phyloP scores from a whole-genome alignment of 2,888 invertebrate genomes.

The Watsonalla binaria region DNA sequence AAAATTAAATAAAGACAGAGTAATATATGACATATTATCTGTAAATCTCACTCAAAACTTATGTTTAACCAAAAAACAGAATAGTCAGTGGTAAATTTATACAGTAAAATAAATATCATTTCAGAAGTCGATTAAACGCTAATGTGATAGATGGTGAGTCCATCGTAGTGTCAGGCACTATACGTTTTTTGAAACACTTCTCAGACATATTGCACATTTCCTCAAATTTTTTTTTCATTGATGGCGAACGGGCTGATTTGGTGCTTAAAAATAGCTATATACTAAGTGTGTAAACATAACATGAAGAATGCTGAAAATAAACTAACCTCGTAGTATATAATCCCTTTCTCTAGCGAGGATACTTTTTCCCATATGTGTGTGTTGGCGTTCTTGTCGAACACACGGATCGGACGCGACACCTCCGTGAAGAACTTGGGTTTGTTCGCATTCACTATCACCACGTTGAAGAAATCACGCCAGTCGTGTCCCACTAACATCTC shows the following conservation, averaged over 20 bases:
- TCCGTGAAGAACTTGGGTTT: conserved; percentile 98
- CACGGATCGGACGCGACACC: conserved; percentile 91
- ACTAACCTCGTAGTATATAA: conserved; percentile 93
- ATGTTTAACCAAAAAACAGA: too few relatives aligned
- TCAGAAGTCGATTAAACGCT: too few relatives aligned
- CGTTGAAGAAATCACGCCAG: conserved; percentile 95
- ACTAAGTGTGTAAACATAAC: neutral
- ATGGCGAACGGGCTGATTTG: too few relatives aligned
- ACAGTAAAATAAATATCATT: neutral
- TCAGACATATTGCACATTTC: too few relatives aligned
- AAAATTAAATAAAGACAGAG: conserved; percentile 13
- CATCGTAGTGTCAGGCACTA: too few relatives aligned
- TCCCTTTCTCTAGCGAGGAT: conserved; percentile 89
- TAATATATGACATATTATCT: too few relatives aligned
- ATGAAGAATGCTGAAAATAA: neutral
- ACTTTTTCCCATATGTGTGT: conserved; percentile 96
- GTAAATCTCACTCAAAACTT: too few relatives aligned
- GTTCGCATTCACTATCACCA: conserved; percentile 95
- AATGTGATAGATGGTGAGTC: too few relatives aligned
- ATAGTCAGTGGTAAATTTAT: neutral
- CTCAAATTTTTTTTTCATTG: too few relatives aligned
- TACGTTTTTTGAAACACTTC: too few relatives aligned
- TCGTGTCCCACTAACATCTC: conserved; percentile 90
- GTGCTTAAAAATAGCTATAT: neutral
- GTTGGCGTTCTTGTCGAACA: conserved; percentile 89